Base-by-base conservation (phyloP, 2,797 vertebrate genomes). In the Anableps anableps region DNA sequence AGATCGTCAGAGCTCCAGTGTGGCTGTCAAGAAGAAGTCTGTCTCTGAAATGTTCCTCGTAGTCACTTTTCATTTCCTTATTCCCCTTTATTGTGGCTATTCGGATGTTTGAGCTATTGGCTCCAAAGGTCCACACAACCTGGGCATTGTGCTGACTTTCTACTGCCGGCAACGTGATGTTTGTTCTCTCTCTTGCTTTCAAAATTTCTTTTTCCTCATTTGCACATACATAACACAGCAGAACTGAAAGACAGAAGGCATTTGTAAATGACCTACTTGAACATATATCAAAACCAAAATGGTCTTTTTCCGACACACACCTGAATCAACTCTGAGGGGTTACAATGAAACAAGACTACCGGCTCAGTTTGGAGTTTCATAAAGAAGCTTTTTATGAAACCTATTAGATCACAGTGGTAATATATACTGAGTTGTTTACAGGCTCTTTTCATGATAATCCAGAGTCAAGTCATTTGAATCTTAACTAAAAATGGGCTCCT, bases 151-250 rank as follows among this genome's bases (percentile, higher is more conserved):
- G 66, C 41, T 1, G 66, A n/a, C 11, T n/a, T 43, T 43, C 38
- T 45, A 11, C 38, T 23, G 26, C 26, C 38, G 26, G 38, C 66
- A 70, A 6, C 5, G 23, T 43, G 38, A 70, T n/a, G 26, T 70
- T 70, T 23, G 38, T 70, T 70, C 41, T 43, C 66, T 45, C 66
- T 70, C 66, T 70, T 16, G 66, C 66, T 70, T 70, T 70, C 1
- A 26, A 26, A n/a, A n/a, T 2, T 38, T 26, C n/a, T 23, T 43
- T 70, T 43, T 70, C 38, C 66, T 70, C 8, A n/a, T 26, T 70
- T 70, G 66, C 38, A n/a, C 38, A 70, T 13, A 43, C 13, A 4
- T 8, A 45, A 8, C 38, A 70, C 38, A 70, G 11, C 66, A 70
- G 38, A 43, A n/a, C 66, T 70, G 38, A 43, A 70, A 70, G 66